Conservation (phyloP, 2,888 invertebrate species). For the Meteorus cinctellus region DNA sequence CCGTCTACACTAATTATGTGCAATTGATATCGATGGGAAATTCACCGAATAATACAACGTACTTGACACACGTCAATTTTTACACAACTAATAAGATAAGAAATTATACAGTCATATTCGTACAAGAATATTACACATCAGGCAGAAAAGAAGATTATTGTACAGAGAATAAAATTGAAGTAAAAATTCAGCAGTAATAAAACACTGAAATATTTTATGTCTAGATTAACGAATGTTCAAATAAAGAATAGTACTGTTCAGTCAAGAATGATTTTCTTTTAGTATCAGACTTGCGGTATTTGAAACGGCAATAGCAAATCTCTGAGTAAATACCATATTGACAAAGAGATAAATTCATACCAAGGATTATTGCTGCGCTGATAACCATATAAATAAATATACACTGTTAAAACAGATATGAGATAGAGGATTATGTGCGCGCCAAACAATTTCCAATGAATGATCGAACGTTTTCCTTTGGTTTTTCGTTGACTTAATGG, state of each 20-base stretch:
- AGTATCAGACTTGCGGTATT: too few species aligned
- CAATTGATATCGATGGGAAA: slow-evolving; percentile 27
- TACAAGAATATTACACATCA: not conserved
- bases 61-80: not conserved
- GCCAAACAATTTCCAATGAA: slow-evolving; percentile 3
- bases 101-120: not conserved
- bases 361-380: too few species aligned
- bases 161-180: not conserved
- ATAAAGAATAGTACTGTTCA: too few species aligned
- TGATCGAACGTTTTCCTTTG: slow-evolving; percentile 11
- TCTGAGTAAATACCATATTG: too few species aligned
- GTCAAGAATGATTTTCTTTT: too few species aligned
- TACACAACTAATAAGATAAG: not conserved
- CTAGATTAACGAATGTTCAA: too few species aligned
- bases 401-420: slow-evolving; percentile 4
- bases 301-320: too few species aligned
- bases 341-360: too few species aligned
- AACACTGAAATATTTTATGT: too few species aligned
- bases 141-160: not conserved
- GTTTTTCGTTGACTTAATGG: slow-evolving; percentile 20
- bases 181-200: too few species aligned
- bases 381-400: not conserved
- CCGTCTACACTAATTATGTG: slow-evolving; percentile 19
- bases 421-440: not conserved
- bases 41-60: not conserved